Evolutionary conservation across 2,797 vertebrate species (phyloP).

Genomic region (Harpagifer antarcticus): DNA sequence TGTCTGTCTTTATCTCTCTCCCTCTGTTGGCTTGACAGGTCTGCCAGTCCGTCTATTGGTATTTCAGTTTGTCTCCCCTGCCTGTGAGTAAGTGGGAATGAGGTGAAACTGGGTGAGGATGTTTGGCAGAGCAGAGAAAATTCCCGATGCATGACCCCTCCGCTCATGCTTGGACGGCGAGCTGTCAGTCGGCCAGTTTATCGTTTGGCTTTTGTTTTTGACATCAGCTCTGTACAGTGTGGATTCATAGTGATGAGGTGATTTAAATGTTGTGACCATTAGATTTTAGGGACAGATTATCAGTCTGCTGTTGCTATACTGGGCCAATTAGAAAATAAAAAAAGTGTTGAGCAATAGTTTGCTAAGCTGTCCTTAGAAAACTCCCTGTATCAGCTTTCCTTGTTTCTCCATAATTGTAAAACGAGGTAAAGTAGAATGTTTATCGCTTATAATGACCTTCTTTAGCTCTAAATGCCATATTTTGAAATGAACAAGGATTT

Average conservation of each 20-base stretch:
- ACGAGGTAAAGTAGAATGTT: slow-evolving; percentile 31
- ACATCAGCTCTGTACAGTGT: slow-evolving; percentile 41
- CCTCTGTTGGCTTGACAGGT: slow-evolving; percentile 46
- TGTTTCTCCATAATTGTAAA: slow-evolving; percentile 3
- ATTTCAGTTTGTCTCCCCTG: slow-evolving; percentile 61
- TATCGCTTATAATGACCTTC: slow-evolving; percentile 31
- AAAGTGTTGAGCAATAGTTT: slow-evolving; percentile 1
- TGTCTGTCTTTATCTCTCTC: slow-evolving; percentile 48
- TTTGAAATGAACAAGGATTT: slow-evolving; percentile 58
- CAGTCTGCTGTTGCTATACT: slow-evolving; percentile 27
- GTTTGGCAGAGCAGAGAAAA: slow-evolving; percentile 64
- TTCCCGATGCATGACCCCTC: slow-evolving; percentile 66
- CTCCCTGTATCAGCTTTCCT: background rate
- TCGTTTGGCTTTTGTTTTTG: slow-evolving; percentile 64
- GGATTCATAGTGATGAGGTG: slow-evolving; percentile 50
- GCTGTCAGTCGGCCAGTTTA: slow-evolving; percentile 67
- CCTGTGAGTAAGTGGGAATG: slow-evolving; percentile 55
- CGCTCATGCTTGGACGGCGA: slow-evolving; percentile 33
- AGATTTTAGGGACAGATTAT: slow-evolving; percentile 36
- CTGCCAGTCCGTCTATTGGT: slow-evolving; percentile 65
- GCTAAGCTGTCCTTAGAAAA: background rate
- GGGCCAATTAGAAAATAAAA: background rate
- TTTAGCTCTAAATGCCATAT: slow-evolving; percentile 14
- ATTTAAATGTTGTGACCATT: slow-evolving; percentile 47
- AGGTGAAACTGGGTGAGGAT: slow-evolving; percentile 64